Conservation (phyloP, 92 coral and sea anemone genomes). For the Actinostola sp. region DNA sequence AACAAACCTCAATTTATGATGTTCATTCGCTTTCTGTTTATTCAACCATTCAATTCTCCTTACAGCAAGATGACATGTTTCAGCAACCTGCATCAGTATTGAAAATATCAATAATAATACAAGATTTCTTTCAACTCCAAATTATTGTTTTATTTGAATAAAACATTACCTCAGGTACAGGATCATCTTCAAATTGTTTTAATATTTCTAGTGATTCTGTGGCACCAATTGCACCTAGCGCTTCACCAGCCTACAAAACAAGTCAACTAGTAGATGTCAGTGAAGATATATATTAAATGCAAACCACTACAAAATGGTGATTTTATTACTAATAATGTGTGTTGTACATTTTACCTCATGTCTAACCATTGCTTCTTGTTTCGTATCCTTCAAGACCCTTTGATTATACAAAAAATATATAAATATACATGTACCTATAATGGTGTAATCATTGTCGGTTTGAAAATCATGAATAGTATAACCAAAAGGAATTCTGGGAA, state of each 20-base stretch:
- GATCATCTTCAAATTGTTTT: slow-evolving; percentile 69
- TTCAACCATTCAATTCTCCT: slow-evolving; percentile 94
- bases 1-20: slow-evolving; percentile 71
- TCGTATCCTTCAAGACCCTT: slow-evolving; percentile 84
- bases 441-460: no score
- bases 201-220: slow-evolving; percentile 72
- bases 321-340: no score
- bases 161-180: slow-evolving; percentile 89
- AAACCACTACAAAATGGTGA: no score
- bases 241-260: slow-evolving; percentile 93
- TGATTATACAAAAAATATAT: background rate
- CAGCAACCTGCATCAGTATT: slow-evolving; percentile 71
- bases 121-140: background rate
- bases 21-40: slow-evolving; percentile 52
- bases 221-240: slow-evolving; percentile 96
- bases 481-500: no score
- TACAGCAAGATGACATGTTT: slow-evolving; percentile 93
- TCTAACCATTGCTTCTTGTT: slow-evolving; percentile 96
- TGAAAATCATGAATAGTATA: no score
- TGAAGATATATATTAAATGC: no score
- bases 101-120: background rate
- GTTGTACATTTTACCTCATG: slow-evolving; percentile 83
- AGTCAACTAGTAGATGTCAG: background rate
- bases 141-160: no score
- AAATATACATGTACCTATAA: no score